These are phyloP conservation scores for Naja naja DNA, from an alignment of 2,113 vertebrate genomes.

Conservation along the genomic window DNA sequence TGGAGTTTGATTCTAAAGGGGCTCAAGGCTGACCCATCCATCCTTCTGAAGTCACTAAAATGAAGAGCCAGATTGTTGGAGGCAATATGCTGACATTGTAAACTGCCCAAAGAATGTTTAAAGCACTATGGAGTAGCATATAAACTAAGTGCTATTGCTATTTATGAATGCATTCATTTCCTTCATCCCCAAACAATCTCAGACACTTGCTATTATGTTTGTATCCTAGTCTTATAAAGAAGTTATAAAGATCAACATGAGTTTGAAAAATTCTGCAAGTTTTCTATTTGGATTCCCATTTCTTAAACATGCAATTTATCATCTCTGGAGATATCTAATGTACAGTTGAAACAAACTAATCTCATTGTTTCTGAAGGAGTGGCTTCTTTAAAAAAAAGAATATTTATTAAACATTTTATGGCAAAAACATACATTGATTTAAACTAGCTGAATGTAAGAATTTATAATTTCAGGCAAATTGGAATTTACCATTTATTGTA, in stretches of 20 bases:
- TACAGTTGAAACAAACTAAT: background rate
- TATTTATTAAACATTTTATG: background rate
- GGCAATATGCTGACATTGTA: background rate
- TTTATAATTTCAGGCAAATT: background rate
- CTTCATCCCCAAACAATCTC: background rate
- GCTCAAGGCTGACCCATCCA: background rate
- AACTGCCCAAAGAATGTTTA: background rate
- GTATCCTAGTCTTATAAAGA: background rate
- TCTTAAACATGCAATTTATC: rapidly evolving
- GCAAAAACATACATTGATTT: background rate
- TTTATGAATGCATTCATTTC: background rate
- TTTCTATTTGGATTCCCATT: background rate
- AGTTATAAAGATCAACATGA: background rate
- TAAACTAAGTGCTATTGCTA: background rate
- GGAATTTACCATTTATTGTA: background rate
- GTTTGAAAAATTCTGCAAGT: background rate
- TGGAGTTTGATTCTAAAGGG: background rate
- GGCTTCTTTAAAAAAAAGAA: background rate
- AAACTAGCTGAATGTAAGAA: background rate
- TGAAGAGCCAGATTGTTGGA: background rate
- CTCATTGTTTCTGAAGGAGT: background rate
- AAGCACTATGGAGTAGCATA: background rate
- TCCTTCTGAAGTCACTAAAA: background rate
- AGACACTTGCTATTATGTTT: background rate
- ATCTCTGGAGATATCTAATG: background rate